Base-by-base conservation (phyloP, 2,113 vertebrate genomes). In the Tragelaphus strepsiceros region DNA sequence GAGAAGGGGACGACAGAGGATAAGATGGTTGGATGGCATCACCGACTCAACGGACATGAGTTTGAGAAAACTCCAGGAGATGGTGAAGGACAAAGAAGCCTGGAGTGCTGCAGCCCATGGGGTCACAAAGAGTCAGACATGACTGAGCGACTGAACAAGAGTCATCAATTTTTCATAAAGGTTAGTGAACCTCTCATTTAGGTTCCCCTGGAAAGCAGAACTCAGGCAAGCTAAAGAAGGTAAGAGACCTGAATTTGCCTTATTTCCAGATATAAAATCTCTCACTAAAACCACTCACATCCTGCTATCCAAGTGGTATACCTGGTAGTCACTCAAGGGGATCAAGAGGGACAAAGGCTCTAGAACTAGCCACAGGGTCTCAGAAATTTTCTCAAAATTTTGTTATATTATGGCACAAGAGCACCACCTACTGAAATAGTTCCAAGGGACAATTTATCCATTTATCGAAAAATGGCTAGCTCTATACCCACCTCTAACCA, bases 361-460 rank as follows among this genome's bases (percentile, higher is more conserved):
- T 93, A 58, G 49, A 90, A 86, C 64, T 16, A 30, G 62, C n/a
- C 49, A 83, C 26, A 5, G 30, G 43, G 54, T 74, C 85, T 91
- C 35, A 91, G 59, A 54, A 81, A 49, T 81, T 95, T 67, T 83
- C 39, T 84, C 49, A 91, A 95, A 67, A 49, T 3, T 8, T 71
- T 6, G 43, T 12, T 59, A 51, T 80, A 49, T 58, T 84, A 83
- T 53, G 26, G 94, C 91, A 95, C 93, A 95, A 97, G 96, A 97
- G 97, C 97, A 94, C 91, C 93, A 92, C 95, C 96, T 97, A 95
- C 93, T 91, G 96, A 94, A 94, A 88, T 14, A 96, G 77, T 71
- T 91, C 67, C 93, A 94, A 93, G 64, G 64, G 54, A 91, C 56
- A 87, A 92, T 43, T 92, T 54, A 85, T 58, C 53, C 26, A 53